Conservation (phyloP, 2,888 invertebrate species). For the Pyrochroa serraticornis region DNA sequence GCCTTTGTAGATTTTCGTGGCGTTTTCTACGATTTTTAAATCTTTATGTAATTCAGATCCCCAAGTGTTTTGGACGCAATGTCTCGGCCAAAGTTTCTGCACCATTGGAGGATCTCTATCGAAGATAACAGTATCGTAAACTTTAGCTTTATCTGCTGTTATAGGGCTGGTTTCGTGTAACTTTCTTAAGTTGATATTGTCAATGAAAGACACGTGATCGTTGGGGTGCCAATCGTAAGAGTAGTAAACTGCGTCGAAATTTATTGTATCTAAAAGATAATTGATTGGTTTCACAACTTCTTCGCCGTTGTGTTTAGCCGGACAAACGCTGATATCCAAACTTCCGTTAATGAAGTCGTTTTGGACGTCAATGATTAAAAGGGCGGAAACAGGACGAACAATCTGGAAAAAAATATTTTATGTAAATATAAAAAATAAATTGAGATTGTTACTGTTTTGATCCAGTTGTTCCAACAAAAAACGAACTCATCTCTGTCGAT, state of each 20-base stretch:
- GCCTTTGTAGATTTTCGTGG: constrained; percentile 86
- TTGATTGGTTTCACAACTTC: constrained; percentile 92
- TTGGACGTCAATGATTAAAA: constrained; percentile 94
- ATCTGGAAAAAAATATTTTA: constrained; percentile 52
- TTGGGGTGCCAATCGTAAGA: constrained; percentile 96
- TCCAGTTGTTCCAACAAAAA: constrained; percentile 88
- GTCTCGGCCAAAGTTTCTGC: constrained; percentile 92
- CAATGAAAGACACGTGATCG: constrained; percentile 94
- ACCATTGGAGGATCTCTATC: constrained; percentile 81
- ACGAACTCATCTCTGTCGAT: constrained; percentile 83
- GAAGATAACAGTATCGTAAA: constrained; percentile 90
- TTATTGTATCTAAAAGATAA: constrained; percentile 75
- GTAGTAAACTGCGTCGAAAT: constrained; percentile 88
- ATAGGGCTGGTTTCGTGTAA: constrained; percentile 75
- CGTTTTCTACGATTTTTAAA: constrained; percentile 77
- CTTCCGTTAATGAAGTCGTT: constrained; percentile 97
- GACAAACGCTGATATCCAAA: constrained; percentile 87
- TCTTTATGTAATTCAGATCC: constrained; percentile 91
- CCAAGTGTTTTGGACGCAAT: constrained; percentile 94
- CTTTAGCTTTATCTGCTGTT: constrained; percentile 70
- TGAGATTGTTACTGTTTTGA: constrained; percentile 71
- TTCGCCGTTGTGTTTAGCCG: constrained; percentile 86
- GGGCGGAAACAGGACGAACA: constrained; percentile 81
- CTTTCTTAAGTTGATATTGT: constrained; percentile 79
- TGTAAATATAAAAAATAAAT: neutral